Evolutionary conservation across 2,113 vertebrate genomes (phyloP), one percentile per base, ranked within the genome.

Genomic region (Sprattus sprattus): DNA sequence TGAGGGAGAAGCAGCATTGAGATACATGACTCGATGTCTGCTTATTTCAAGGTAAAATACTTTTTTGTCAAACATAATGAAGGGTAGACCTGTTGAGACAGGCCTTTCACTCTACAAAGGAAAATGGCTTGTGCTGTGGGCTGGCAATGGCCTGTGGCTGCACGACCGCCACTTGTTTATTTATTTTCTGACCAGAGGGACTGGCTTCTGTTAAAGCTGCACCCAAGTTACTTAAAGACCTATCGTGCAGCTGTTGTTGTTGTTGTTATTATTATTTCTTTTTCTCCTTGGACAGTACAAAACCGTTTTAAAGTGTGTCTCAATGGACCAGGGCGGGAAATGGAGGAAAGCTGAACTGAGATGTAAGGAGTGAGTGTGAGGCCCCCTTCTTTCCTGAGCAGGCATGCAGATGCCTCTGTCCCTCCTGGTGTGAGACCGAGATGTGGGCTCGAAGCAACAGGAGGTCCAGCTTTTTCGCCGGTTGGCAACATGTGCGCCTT

Each of bases 391-490:
- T 85, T 83, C 81, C 54, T 13, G 54, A 45, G 84, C 46, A 32
- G 52, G 81, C 13, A 28, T 25, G 18, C n/a, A 50, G 25, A 28
- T 18, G 60, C n/a, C 81, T 87, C 78, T 85, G 39, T 25, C 82
- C 81, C 78, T 87, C 84, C 82, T 82, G 50, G 54, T 50, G 75
- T 46, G 88, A 11, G 15, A 45, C 82, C 11, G 83, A 84, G 85
- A 39, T 18, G 60, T 25, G 32, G 67, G 46, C 47, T 78, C 3
- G 45, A 64, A 45, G 4, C 82, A 64, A 83, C 82, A 57, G 82
- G 85, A 75, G 85, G 82, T 80, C 82, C n/a, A 71, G 81, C 25
- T 78, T 83, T 86, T 83, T 86, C 71, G 39, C 85, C 45, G 22
- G 45, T 67, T 86, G 81, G 57, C 81, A 83, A 25, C 7, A 11